phyloP scores from a whole-genome alignment of 2,888 invertebrate species.

The Anodontia alba region DNA sequence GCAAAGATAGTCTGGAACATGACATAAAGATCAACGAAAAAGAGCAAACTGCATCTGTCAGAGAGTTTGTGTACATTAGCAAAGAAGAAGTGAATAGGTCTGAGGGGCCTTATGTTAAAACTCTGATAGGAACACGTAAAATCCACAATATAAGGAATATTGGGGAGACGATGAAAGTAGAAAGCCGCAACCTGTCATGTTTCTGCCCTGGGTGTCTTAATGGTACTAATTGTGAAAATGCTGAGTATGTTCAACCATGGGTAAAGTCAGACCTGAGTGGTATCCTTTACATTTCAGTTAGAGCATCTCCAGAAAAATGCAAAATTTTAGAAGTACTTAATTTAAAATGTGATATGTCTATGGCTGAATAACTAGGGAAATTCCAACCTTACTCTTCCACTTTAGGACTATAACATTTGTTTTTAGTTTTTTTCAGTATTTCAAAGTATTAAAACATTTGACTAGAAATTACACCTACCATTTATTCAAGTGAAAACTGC shows the following conservation, averaged over 20 bases:
- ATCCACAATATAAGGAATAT: conserved; percentile 18
- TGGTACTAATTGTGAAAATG: not conserved
- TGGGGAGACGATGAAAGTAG: conserved; percentile 12
- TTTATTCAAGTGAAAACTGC: too few relatives aligned
- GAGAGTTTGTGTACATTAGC: conserved; percentile 27
- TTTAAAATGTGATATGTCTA: too few relatives aligned
- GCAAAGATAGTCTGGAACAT: conserved; percentile 21
- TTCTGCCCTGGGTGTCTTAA: conserved; percentile 3
- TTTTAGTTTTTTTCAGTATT: too few relatives aligned
- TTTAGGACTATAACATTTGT: too few relatives aligned
- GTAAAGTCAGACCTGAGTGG: too few relatives aligned
- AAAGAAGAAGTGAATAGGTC: conserved; percentile 30
- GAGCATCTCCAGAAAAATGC: too few relatives aligned
- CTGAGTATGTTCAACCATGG: conserved; percentile 1
- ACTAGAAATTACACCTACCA: too few relatives aligned
- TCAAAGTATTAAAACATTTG: too few relatives aligned
- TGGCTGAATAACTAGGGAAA: too few relatives aligned
- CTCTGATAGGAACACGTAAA: conserved; percentile 24
- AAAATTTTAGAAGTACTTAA: too few relatives aligned
- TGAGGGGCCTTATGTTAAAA: conserved; percentile 4
- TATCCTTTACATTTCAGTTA: too few relatives aligned
- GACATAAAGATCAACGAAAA: conserved; percentile 18
- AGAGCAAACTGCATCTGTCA: conserved; percentile 8
- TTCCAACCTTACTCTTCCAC: too few relatives aligned
- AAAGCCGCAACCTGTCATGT: conserved; percentile 17